Percentiles rank a stretch among this genome's conserved stretches.
Evolutionary conservation across 2,797 vertebrate species (phyloP).

Genomic region (Melanogrammus aeglefinus): DNA sequence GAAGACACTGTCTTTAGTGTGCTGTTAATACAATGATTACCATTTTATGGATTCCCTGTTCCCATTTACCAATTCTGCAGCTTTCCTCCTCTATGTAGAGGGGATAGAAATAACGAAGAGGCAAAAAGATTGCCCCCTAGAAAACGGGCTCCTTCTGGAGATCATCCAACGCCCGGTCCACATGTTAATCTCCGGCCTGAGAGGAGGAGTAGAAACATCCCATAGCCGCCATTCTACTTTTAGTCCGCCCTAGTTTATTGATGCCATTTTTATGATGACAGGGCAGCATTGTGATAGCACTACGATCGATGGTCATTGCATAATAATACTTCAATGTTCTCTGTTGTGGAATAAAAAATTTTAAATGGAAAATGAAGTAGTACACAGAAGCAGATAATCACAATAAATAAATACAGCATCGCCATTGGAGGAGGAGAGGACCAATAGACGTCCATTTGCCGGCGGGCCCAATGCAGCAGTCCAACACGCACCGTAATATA

Average conservation of each 20-base stretch:
- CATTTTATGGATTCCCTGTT: not conserved
- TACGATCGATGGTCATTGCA: not conserved
- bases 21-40: not conserved
- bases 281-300: not conserved
- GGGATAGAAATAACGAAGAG: not conserved
- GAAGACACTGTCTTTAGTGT: conserved; percentile 1
- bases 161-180: not conserved
- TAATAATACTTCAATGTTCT: not conserved
- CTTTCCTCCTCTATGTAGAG: not conserved
- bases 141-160: too few relatives aligned
- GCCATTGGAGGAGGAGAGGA: too few relatives aligned
- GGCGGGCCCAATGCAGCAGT: too few relatives aligned
- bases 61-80: not conserved
- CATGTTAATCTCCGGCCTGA: not conserved
- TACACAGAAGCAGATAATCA: too few relatives aligned
- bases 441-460: too few relatives aligned
- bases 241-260: not conserved
- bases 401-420: too few relatives aligned
- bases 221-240: not conserved
- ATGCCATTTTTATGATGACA: not conserved
- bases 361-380: not conserved
- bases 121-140: not conserved
- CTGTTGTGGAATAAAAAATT: not conserved
- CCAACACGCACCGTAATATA: conserved; percentile 27
- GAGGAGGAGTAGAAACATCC: too few relatives aligned